Percentiles rank a stretch among this genome's conserved stretches.
These are phyloP conservation scores for Sycobia sp. DNA, from an alignment of 1,140 invertebrate genomes.

Conservation along the genomic window DNA sequence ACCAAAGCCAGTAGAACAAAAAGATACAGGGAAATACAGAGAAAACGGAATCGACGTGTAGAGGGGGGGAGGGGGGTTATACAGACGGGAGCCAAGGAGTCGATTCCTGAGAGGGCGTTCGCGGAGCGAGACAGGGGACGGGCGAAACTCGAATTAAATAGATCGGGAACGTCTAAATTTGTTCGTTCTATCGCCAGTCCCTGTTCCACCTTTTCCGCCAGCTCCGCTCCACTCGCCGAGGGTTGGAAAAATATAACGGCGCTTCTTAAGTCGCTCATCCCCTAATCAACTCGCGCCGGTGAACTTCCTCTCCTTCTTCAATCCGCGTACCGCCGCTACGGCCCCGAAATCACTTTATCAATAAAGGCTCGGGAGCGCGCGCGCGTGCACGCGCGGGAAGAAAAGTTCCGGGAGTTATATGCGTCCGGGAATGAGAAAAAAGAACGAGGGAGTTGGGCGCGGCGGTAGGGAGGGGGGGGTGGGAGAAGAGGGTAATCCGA, in stretches of 20 bases:
- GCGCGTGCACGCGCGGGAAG: too few relatives aligned
- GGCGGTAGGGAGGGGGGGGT: not conserved
- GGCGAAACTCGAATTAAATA: conserved; percentile 26
- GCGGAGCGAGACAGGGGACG: too few relatives aligned
- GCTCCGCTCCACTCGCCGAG: not conserved
- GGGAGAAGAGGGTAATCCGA: too few relatives aligned
- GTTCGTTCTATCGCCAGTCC: too few relatives aligned
- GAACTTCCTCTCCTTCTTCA: conserved; percentile 22
- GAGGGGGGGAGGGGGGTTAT: too few relatives aligned
- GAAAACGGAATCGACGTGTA: not conserved
- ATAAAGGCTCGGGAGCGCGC: conserved; percentile 15
- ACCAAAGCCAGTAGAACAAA: too few relatives aligned
- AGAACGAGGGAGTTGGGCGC: not conserved
- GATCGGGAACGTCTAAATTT: conserved; percentile 30
- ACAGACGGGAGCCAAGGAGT: too few relatives aligned
- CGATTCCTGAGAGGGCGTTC: too few relatives aligned
- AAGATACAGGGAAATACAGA: too few relatives aligned
- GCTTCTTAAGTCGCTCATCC: conserved; percentile 19
- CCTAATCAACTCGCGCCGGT: conserved; percentile 26
- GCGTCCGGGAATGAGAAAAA: not conserved
- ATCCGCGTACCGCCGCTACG: not conserved
- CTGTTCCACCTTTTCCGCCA: too few relatives aligned
- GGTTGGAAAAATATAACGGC: conserved; percentile 21
- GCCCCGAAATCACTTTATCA: conserved; percentile 31
- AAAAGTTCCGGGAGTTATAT: too few relatives aligned